Evolutionary conservation across 2,113 vertebrate species (phyloP).

Genomic region (Lophura nycthemera): DNA sequence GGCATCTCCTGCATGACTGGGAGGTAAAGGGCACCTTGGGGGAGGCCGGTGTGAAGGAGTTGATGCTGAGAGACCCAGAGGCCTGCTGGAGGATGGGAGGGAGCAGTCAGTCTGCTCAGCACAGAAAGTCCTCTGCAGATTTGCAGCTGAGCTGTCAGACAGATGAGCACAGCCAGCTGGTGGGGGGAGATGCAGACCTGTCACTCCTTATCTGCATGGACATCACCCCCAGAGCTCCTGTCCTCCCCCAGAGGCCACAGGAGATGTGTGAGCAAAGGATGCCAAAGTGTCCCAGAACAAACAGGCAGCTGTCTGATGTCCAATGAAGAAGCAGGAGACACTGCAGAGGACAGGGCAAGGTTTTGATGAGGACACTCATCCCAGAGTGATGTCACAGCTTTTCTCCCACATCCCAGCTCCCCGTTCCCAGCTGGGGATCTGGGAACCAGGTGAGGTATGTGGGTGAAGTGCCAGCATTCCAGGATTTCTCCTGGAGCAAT

Average conservation of each 20-base stretch:
- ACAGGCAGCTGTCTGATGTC: background rate
- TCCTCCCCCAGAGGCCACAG: background rate
- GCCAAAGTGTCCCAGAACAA: background rate
- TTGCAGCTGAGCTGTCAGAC: background rate
- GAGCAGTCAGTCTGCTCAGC: background rate
- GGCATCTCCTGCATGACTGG: background rate
- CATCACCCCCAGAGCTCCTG: background rate
- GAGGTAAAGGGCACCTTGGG: background rate
- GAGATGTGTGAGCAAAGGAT: background rate
- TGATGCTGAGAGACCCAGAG: background rate
- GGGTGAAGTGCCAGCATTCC: background rate
- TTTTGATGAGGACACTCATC: background rate
- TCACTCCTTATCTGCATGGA: background rate
- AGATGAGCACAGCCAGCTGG: background rate
- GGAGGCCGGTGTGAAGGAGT: background rate
- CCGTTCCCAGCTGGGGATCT: background rate
- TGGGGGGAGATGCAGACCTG: background rate
- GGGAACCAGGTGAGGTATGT: background rate
- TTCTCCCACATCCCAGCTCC: background rate
- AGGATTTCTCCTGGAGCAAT: background rate
- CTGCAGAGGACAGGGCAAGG: background rate
- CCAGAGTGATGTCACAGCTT: accelerated
- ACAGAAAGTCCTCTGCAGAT: background rate
- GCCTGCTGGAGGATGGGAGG: background rate
- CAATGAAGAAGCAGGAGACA: background rate